These are phyloP conservation scores for Epinotia ramella DNA, from an alignment of 2,888 invertebrate genomes.

Conservation along the genomic window DNA sequence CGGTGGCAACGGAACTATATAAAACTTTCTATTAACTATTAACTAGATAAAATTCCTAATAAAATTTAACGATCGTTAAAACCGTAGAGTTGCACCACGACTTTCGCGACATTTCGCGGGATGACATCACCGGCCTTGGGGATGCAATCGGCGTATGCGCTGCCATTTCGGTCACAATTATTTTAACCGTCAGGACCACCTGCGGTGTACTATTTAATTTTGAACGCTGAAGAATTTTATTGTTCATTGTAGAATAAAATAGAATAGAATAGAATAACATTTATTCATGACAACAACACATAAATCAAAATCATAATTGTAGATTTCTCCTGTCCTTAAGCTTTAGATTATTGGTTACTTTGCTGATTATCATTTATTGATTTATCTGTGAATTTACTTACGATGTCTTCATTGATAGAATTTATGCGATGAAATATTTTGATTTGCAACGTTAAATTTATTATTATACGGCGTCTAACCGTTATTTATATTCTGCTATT, in stretches of 20 bases:
- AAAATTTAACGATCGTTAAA: slow-evolving; percentile 30
- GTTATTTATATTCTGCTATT: no score
- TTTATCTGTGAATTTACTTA: background rate
- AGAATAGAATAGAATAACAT: no score
- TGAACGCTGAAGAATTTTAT: background rate
- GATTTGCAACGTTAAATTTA: no score
- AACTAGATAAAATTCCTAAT: no score
- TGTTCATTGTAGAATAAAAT: background rate
- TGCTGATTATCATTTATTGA: background rate
- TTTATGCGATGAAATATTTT: no score
- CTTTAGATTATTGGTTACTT: background rate
- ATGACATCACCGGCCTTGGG: slow-evolving; percentile 70
- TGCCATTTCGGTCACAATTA: slow-evolving; percentile 57
- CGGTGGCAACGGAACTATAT: background rate
- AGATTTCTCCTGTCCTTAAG: background rate
- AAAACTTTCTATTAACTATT: no score
- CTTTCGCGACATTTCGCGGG: slow-evolving; percentile 62
- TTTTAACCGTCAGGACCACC: slow-evolving; percentile 47
- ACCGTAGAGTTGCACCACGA: slow-evolving; percentile 37
- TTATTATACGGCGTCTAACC: no score
- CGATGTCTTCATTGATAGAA: no score
- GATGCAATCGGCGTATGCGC: slow-evolving; percentile 59
- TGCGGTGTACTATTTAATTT: slow-evolving; percentile 7
- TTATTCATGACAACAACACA: no score
- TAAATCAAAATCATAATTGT: no score